These are phyloP conservation scores for Patella vulgata DNA, from an alignment of 1,140 invertebrate species.

Conservation along the genomic window DNA sequence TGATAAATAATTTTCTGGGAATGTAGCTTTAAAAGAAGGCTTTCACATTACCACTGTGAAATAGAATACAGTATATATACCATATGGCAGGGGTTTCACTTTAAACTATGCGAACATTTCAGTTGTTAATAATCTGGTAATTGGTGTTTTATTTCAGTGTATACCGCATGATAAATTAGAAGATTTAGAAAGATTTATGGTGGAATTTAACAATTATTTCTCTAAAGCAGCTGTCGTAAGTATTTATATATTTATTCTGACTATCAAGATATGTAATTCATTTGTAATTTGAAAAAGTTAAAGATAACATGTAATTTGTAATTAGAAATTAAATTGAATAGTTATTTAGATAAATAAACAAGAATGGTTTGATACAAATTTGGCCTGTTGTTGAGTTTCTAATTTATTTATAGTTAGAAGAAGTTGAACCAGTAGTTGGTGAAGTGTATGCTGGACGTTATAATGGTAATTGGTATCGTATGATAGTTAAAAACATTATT, in stretches of 20 bases:
- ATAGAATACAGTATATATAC: no score
- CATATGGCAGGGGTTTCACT: no score
- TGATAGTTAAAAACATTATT: constrained; percentile 3
- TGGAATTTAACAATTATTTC: constrained; percentile 3
- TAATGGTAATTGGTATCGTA: constrained; percentile 7
- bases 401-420: neutral
- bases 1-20: no score
- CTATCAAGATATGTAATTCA: neutral
- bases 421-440: neutral
- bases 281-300: no score
- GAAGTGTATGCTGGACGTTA: neutral
- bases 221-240: neutral
- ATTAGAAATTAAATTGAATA: no score
- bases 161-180: constrained; percentile 5
- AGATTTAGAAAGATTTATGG: constrained; percentile 4
- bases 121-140: neutral
- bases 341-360: no score
- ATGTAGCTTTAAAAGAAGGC: no score
- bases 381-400: no score
- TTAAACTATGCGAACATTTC: no score
- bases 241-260: neutral
- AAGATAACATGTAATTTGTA: no score
- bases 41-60: no score
- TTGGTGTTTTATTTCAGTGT: constrained; percentile 2
- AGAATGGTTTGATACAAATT: no score